Base-by-base conservation (phyloP, 2,888 invertebrate genomes). In the Notodonta ziczac region DNA sequence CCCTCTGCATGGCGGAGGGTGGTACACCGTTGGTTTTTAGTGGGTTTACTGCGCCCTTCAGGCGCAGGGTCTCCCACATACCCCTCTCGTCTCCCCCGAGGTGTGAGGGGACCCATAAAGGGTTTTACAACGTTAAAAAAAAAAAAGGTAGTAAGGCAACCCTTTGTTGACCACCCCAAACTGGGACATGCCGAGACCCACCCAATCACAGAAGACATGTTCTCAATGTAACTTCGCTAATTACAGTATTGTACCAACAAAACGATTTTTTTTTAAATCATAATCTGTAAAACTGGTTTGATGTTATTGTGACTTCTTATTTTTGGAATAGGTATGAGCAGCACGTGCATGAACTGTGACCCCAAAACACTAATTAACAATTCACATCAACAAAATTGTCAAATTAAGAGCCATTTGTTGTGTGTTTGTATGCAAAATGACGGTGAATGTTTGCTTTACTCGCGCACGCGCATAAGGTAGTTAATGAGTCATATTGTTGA, bases 381-480 rank as follows among this genome's bases (percentile, higher is more conserved):
- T 39, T 50, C n/a, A n/a, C 8, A 8, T 46, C 14, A 63, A 65
- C 58, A 53, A 24, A 24, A 81, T 78, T 73, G 72, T 59, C 74
- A 76, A 82, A 85, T 85, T 83, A 83, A 64, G 65, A 59, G 61
- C 69, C 70, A 77, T 81, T 85, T 74, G 69, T 67, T 67, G 7
- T 70, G 7, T 70, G 74, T 81, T 81, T 80, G 64, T 72, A 85
- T 82, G 76, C 74, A 81, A 78, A 82, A 66, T 61, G 66, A 61
- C 59, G 58, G 54, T 14, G 32, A 52, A 32, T 14, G 12, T 52
- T 16, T 10, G 24, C 24, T 59, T 56, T 62, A 67, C 66, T 66
- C 58, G 61, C 54, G 53, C 53, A n/a, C 58, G 55, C 61, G 67
- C 70, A 69, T 77, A 82, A 81, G 72, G 56, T 60, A 60, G 65